Evolutionary conservation across 2,113 vertebrate species (phyloP), one percentile per base, ranked within the genome.

Genomic region (Pontoporia blainvillei): DNA sequence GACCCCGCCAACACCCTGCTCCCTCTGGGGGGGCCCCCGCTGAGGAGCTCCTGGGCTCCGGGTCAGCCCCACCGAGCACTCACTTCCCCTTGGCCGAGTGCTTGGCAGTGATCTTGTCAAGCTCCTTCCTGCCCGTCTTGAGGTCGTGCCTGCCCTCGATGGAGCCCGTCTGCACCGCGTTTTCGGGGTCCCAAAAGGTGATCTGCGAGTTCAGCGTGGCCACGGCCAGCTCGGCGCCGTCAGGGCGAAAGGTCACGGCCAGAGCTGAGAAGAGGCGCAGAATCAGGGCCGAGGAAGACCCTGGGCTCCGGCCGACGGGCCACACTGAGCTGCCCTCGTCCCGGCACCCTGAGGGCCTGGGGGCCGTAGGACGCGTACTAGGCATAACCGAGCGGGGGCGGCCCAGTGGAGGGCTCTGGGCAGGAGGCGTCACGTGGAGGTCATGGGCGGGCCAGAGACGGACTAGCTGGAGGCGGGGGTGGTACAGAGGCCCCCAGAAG

Each of bases 91-190:
- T 99, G 78, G 99, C 99, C 0, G 99, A 97, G 18, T 99, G 99
- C 93, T 99, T 99, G 95, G 99, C 99, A 0, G 99, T 99, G 97
- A 99, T 98, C 98, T 99, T 99, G 96, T 99, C 99, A 0, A 99
- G 98, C 90, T 99, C 99, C 91, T 99, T 99, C 95, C 99, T 99
- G 52, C 99, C 99, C 25, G 98, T 98, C 98, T 99, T 98, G 57
- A 99, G 99, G 82, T 99, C 99, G 0, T 99, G 99, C 54, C 99
- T 99, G 69, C 99, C 99, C 54, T 99, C 98, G 8, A 99, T 98
- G 5, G 99, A 99, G 90, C 99, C 98, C 0, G 96, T 99, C 79
- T 99, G 99, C 7, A 98, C 91, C 0, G 99, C 99, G 0, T 98
- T 98, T 66, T 99, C 99, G 0, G 99, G 99, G 97, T 99, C 99